Evolutionary conservation across 2,113 vertebrate genomes (phyloP), one percentile per base, ranked within the genome.

Genomic region (Sylvietta virens): DNA sequence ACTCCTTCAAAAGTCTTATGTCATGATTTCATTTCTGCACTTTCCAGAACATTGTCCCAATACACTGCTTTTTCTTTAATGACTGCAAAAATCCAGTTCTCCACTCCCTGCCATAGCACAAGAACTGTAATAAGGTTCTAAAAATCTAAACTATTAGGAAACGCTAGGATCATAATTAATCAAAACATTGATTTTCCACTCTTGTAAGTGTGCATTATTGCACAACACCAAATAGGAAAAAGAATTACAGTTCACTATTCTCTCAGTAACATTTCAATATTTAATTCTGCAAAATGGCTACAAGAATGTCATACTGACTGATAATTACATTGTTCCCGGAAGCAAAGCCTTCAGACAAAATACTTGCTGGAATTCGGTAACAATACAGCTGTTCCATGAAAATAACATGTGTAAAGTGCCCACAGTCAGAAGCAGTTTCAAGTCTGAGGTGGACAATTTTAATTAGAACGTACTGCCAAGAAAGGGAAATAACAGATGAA

Each of bases 321-420:
- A 60, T 77, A 72, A 94, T 74, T 82, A 82, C 0, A 0, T 71
- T 37, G 45, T 57, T 90, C 39, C 76, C 80, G 28, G 50, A 77
- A 84, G 79, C 31, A 87, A 92, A 77, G 21, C 20, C 79, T 80
- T 91, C 54, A 79, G 58, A 94, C 11, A 85, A 60, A 88, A 72
- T 24, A 54, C 15, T 62, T 76, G n/a, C 42, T 23, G 28, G 21
- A 76, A 86, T 81, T 62, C 64, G 48, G 7, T 66, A 78, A 83
- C 47, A 94, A 79, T 76, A 62, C 26, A 90, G 37, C 81, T 90
- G n/a, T 56, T 85, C 42, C 42, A 61, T 18, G 5, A 39, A 79
- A 88, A 69, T 26, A 82, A 58, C 20, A 17, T 9, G 28, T 86
- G 64, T 42, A 66, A 78, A 80, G 17, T 40, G 62, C 12, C 6